These are phyloP conservation scores for Pseudomyrmex pallidus DNA, from an alignment of 1,140 invertebrate species.

Conservation along the genomic window DNA sequence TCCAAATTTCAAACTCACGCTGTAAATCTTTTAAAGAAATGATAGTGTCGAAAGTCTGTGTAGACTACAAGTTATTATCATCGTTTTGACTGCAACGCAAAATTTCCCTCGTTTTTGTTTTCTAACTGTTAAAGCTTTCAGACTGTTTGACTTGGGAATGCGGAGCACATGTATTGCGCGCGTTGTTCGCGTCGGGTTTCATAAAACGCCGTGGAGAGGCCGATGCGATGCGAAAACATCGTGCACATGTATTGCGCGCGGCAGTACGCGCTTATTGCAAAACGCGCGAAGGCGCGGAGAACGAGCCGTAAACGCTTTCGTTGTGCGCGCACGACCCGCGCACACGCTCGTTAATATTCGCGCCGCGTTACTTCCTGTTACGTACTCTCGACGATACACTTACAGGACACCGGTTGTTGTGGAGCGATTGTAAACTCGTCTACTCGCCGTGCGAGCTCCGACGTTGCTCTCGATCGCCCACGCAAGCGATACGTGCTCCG, in stretches of 20 bases:
- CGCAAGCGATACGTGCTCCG: background rate
- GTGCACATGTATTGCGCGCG: too few relatives aligned
- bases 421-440: slow-evolving; percentile 72
- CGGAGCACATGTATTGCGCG: background rate
- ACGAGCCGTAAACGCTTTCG: slow-evolving; percentile 64
- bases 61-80: background rate
- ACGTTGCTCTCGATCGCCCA: slow-evolving; percentile 6
- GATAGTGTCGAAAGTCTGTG: too few relatives aligned
- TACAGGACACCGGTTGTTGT: slow-evolving; percentile 62
- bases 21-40: too few relatives aligned
- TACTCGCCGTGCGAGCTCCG: background rate
- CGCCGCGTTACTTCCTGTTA: slow-evolving; percentile 79
- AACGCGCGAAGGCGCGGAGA: slow-evolving; percentile 22
- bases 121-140: background rate
- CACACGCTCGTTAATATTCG: slow-evolving; percentile 78
- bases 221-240: background rate
- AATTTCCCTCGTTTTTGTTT: background rate
- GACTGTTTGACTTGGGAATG: background rate
- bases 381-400: slow-evolving; percentile 80
- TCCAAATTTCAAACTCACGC: background rate
- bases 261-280: slow-evolving; percentile 29
- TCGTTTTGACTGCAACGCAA: background rate
- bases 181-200: slow-evolving; percentile 9
- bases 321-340: slow-evolving; percentile 58
- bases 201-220: background rate